Evolutionary conservation across 2,797 vertebrate genomes (phyloP).

Genomic region (Enteromius paludinosus): DNA sequence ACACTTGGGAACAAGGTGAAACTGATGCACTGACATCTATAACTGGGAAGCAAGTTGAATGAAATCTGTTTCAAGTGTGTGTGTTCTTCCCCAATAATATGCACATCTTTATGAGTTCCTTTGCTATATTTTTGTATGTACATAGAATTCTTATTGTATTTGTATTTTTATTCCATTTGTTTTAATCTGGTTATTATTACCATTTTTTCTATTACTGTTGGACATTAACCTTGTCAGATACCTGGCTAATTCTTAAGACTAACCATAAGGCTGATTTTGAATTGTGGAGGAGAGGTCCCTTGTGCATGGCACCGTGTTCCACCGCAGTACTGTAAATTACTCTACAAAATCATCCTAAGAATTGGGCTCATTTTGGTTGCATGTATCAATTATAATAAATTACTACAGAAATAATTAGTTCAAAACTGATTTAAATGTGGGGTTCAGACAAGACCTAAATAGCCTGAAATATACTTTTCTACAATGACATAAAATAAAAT

Average conservation of each 20-base stretch:
- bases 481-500: not conserved
- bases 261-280: conserved; percentile 49
- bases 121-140: conserved; percentile 95
- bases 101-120: conserved; percentile 81
- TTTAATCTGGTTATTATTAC: conserved; percentile 68
- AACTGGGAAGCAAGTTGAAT: conserved; percentile 56
- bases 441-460: not conserved
- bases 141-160: conserved; percentile 75
- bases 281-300: conserved; percentile 58
- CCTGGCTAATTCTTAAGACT: conserved; percentile 58
- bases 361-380: conserved; percentile 38
- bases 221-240: conserved; percentile 61
- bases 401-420: not conserved
- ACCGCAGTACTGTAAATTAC: conserved; percentile 34
- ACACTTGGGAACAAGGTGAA: conserved; percentile 52
- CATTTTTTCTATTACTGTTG: conserved; percentile 66
- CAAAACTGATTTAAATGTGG: not conserved
- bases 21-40: conserved; percentile 58
- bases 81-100: conserved; percentile 50
- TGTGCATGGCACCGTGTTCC: conserved; percentile 43
- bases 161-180: conserved; percentile 80
- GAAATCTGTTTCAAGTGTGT: conserved; percentile 57
- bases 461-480: conserved; percentile 22
- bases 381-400: conserved; percentile 19
- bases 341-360: conserved; percentile 23